Base-by-base conservation (phyloP, 2,888 invertebrate species). In the Papilio elwesi region DNA sequence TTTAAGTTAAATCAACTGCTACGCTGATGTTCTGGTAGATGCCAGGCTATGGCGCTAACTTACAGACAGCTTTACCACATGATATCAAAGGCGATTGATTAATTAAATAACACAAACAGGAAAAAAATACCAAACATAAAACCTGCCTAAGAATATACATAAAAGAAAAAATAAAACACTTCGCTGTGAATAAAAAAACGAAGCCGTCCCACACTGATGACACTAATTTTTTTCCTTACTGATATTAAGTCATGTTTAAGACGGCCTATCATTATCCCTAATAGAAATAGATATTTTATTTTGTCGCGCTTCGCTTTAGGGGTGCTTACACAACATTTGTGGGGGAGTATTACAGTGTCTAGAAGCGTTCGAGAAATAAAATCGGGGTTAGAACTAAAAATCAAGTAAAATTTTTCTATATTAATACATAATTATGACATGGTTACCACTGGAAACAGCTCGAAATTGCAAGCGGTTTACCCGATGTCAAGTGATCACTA, bases 201-300 rank as follows among this genome's bases (percentile, higher is more conserved):
- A 80, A 79, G 77, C 77, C 81, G 81, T 81, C 82, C 79, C 78
- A 78, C 81, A 80, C 81, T 92, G 92, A 93, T 93, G 94, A 85
- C 81, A 78, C 89, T 87, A 92, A 93, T 94, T 92, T 94, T 92
- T 90, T 91, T 88, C 83, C 89, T 90, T 85, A 90, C 93, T 90
- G 93, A 94, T 94, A 94, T 94, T 94, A 94, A 94, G 94, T 93
- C 93, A 92, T 93, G 93, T 93, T 92, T 93, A 93, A 93, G 94
- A 91, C 91, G 90, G 86, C 85, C 90, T 85, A 86, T 92, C 94
- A 87, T 94, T 94, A 94, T 88, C 86, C 88, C 92, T 94, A 94
- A 94, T 94, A 94, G 94, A 93, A 93, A 94, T 94, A 94, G 93
- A 94, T 94, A 92, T 93, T 92, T 94, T 94, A 93, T 92, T 91